Conservation (phyloP, 2,797 vertebrate genomes). For the Hirundo rustica region DNA sequence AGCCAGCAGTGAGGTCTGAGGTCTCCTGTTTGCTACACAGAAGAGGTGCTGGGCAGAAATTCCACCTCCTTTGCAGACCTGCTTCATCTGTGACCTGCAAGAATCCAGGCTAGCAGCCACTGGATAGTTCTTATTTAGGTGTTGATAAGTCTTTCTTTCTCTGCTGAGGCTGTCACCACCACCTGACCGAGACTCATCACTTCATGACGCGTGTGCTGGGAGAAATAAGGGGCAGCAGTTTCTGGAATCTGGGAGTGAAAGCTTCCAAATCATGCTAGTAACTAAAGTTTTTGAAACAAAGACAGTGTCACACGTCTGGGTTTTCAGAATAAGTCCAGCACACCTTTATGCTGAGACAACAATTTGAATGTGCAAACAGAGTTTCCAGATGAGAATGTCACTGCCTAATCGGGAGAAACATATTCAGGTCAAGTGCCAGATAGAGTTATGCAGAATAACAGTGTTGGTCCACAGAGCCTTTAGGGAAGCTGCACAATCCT, state of each 20-base stretch:
- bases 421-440: conserved; percentile 78
- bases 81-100: not conserved
- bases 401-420: conserved; percentile 73
- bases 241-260: not conserved
- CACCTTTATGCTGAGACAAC: conserved; percentile 55
- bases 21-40: not conserved
- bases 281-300: not conserved
- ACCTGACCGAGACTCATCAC: not conserved
- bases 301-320: not conserved
- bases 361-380: conserved; percentile 28
- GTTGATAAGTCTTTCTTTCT: not conserved
- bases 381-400: conserved; percentile 71
- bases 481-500: conserved; percentile 48
- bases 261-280: not conserved
- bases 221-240: not conserved
- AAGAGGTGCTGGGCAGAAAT: not conserved
- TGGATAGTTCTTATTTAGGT: not conserved
- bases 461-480: conserved; percentile 51
- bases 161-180: not conserved
- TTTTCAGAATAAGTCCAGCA: conserved; percentile 25
- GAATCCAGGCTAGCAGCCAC: not conserved
- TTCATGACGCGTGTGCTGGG: not conserved
- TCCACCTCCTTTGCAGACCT: not conserved
- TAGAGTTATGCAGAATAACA: conserved; percentile 59
- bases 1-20: not conserved